Conservation (phyloP, 2,888 invertebrate species). For the Drosophila heteroneura region DNA sequence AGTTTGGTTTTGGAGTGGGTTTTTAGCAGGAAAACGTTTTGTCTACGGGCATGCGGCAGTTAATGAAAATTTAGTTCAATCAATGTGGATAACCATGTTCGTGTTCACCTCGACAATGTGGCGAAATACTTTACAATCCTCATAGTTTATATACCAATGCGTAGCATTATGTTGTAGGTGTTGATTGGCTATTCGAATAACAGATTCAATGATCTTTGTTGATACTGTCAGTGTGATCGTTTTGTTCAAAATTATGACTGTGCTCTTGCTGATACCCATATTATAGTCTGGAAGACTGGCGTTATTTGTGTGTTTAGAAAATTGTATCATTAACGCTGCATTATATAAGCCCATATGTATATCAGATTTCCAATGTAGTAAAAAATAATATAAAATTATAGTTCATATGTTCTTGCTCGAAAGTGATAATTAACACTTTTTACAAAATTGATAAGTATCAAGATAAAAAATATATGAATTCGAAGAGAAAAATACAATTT, state of each 20-base stretch:
- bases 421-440: not conserved
- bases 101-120: constrained; percentile 26
- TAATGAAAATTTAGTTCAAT: constrained; percentile 68
- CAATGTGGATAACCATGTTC: constrained; percentile 48
- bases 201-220: constrained; percentile 13
- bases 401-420: not conserved
- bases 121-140: constrained; percentile 28
- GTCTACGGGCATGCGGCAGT: constrained; percentile 53
- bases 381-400: not conserved
- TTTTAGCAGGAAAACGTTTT: constrained; percentile 63
- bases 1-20: constrained; percentile 36
- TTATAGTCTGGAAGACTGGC: not conserved
- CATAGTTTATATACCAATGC: not conserved
- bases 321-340: not conserved
- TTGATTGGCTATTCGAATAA: constrained; percentile 32
- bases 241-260: constrained; percentile 17
- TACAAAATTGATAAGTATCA: not conserved
- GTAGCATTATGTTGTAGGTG: constrained; percentile 38
- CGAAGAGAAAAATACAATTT: not conserved
- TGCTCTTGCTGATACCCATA: not conserved
- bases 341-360: not conserved
- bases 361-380: not conserved
- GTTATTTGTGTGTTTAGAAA: not conserved
- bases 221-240: constrained; percentile 37
- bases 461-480: not conserved